Percentiles rank a stretch among this genome's conserved stretches.
Conservation (phyloP, 2,888 invertebrate species). For the Watsonalla cultraria region DNA sequence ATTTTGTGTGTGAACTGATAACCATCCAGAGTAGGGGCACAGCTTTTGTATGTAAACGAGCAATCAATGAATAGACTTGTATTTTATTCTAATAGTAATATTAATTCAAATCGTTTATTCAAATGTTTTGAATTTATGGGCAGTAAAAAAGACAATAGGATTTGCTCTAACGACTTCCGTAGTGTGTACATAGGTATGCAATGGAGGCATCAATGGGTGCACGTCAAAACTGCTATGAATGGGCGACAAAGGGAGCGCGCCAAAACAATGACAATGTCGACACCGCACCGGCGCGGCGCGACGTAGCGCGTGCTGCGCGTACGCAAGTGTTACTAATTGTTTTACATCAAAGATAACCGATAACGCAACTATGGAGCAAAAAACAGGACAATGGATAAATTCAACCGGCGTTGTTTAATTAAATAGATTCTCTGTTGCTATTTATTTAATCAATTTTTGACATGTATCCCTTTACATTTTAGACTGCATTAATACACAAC, state of each 20-base stretch:
- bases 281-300: conserved; percentile 6
- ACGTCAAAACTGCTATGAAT: conserved; percentile 37
- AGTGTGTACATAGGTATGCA: conserved; percentile 31
- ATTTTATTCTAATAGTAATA: not conserved
- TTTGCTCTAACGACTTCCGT: conserved; percentile 45
- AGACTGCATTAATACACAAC: too few species aligned
- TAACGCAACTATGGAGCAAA: conserved; percentile 1
- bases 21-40: too few species aligned
- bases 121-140: conserved; percentile 5
- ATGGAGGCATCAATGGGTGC: conserved; percentile 43
- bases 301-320: conserved; percentile 56
- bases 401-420: too few species aligned
- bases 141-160: conserved; percentile 14
- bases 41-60: too few species aligned
- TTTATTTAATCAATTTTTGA: too few species aligned
- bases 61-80: not conserved
- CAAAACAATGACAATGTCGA: conserved; percentile 61
- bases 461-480: too few species aligned
- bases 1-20: too few species aligned
- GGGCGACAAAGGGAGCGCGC: conserved; percentile 53
- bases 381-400: not conserved
- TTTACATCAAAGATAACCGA: conserved; percentile 27
- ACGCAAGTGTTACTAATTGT: conserved; percentile 50
- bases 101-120: not conserved
- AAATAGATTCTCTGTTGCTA: too few species aligned